Base-by-base conservation (phyloP, 2,797 vertebrate genomes). In the Gadopsis marmoratus region DNA sequence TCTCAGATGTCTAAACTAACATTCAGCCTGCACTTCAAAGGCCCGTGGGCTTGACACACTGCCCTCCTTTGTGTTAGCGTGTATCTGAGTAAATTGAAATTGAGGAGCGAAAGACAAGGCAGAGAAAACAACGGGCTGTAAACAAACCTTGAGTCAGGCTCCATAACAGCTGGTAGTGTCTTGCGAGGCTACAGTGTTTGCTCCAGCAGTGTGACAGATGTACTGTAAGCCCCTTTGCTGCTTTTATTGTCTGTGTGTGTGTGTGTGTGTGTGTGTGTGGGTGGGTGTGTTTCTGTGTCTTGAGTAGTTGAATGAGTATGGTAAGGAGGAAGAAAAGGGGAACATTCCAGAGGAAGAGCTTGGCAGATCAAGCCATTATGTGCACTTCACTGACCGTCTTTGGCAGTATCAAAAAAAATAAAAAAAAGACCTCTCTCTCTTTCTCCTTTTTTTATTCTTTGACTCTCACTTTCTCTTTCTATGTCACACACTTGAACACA, bases 191-290 rank as follows among this genome's bases (percentile, higher is more conserved):
- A 0, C 66, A 23, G 64, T 90, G 91, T 95, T 94, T 92, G 83
- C 81, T 91, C 88, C 91, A 89, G 88, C 90, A 88, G 90, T 87
- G 91, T 88, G 90, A 92, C 93, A 94, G 94, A 94, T 94, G 92
- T 88, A 93, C 86, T 78, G 67, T 87, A 82, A 92, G 79, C 50
- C 85, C 74, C 70, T 62, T 59, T 63, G 70, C 78, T 85, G 64
- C 76, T 90, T 88, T 92, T 88, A 81, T 84, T 83, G 74, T 87
- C 26, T 63, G 83, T 59, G 41, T 68, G 19, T 79, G 72, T 37
- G 31, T 81, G 54, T 84, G 45, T 62, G 78, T 35, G 43, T 73
- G 43, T 71, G 50, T 74, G 70, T 70, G 50, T 26, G 66, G 35
- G 67, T 31, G 35, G 56, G 48, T 54, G 7, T 48, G 33, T 54